These are phyloP conservation scores for Xyliphius kryptos DNA, from an alignment of 2,113 vertebrate species.

Conservation along the genomic window DNA sequence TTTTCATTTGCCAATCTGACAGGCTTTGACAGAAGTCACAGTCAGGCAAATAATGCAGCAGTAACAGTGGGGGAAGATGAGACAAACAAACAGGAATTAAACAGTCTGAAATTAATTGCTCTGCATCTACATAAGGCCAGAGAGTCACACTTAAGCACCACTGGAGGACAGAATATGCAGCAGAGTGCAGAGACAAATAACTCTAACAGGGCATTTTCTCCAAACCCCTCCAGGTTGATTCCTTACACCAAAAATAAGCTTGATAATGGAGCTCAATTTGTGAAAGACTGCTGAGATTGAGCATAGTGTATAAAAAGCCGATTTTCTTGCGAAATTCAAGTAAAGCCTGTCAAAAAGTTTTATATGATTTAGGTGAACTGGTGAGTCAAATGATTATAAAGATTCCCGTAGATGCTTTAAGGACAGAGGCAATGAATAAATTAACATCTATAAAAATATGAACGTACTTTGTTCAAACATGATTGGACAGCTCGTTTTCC, in stretches of 20 bases:
- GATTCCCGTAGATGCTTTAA: background rate
- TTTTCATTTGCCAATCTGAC: constrained; percentile 18
- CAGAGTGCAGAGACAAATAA: constrained; percentile 28
- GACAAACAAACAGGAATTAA: constrained; percentile 18
- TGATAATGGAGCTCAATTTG: background rate
- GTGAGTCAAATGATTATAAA: background rate
- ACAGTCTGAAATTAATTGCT: constrained; percentile 30
- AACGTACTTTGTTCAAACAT: background rate
- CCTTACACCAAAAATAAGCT: background rate
- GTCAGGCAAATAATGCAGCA: constrained; percentile 13
- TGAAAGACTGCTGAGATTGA: background rate
- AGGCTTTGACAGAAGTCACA: constrained; percentile 20
- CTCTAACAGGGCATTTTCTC: constrained; percentile 17
- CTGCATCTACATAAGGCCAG: constrained; percentile 15
- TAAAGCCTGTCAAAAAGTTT: no score
- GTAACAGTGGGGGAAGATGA: background rate
- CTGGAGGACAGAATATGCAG: constrained; percentile 4
- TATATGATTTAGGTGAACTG: background rate
- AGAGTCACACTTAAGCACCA: constrained; percentile 16
- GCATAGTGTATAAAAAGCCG: background rate
- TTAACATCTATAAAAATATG: no score
- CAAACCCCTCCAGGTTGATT: background rate
- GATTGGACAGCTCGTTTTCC: constrained; percentile 1
- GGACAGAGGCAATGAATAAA: no score
- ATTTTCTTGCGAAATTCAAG: no score